Evolutionary conservation across 2,113 vertebrate species (phyloP).

Genomic region (Chelonoidis abingdonii): DNA sequence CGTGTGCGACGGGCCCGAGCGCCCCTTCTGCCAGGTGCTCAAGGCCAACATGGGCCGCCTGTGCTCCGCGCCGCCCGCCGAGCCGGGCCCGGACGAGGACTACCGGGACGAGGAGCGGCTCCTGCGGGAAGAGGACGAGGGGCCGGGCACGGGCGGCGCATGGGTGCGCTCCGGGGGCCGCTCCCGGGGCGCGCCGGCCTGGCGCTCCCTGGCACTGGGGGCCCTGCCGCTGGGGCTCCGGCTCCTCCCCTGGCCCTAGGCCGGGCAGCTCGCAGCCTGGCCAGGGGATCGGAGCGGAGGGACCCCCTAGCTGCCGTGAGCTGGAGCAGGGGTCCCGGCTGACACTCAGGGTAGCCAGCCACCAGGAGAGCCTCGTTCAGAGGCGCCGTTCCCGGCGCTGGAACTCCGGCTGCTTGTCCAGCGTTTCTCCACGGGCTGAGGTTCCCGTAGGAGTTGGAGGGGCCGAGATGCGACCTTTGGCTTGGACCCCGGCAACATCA

Average conservation of each 20-base stretch:
- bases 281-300: background rate
- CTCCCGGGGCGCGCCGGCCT: background rate
- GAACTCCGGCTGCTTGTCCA: too few relatives aligned
- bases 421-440: background rate
- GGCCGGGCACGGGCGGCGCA: background rate
- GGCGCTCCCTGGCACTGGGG: background rate
- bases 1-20: slow-evolving; percentile 83
- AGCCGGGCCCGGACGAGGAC: slow-evolving; percentile 73
- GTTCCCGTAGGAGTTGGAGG: too few relatives aligned
- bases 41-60: slow-evolving; percentile 85
- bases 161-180: background rate
- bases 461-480: background rate
- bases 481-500: background rate
- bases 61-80: slow-evolving; percentile 71
- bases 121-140: background rate
- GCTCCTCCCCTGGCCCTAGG: background rate
- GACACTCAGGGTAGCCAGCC: too few relatives aligned
- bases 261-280: background rate
- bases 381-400: background rate
- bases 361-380: too few relatives aligned
- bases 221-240: background rate
- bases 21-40: slow-evolving; percentile 86
- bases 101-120: slow-evolving; percentile 81
- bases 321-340: too few relatives aligned
- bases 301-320: too few relatives aligned